These are phyloP conservation scores for Psittacula derbiana DNA, from an alignment of 2,797 vertebrate genomes.

Conservation along the genomic window DNA sequence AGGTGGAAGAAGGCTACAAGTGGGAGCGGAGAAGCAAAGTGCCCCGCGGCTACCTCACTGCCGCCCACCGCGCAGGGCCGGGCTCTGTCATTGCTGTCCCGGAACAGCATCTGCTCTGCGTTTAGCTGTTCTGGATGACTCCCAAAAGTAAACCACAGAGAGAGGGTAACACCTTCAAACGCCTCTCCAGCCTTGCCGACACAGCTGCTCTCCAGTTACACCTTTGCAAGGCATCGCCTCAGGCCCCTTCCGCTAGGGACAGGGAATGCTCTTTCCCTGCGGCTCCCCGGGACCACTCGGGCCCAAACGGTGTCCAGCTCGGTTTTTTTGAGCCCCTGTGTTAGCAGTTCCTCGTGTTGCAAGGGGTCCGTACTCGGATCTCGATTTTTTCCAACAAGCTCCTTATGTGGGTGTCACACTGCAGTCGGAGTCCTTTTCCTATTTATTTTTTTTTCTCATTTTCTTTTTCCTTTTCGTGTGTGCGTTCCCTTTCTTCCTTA, in stretches of 20 bases:
- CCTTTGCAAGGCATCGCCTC: accelerated
- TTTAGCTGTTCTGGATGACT: not conserved
- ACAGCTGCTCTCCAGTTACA: not conserved
- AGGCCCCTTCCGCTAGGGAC: not conserved
- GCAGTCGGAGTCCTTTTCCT: not conserved
- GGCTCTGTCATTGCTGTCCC: not conserved
- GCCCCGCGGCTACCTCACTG: not conserved
- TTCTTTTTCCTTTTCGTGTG: too few species aligned
- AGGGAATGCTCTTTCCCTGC: not conserved
- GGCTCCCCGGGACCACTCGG: not conserved
- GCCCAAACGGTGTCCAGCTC: not conserved
- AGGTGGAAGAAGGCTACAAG: not conserved
- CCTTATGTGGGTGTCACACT: accelerated
- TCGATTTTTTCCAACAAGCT: not conserved
- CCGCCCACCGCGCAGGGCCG: accelerated
- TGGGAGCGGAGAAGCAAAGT: too few species aligned
- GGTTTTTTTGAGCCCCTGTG: not conserved
- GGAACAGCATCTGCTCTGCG: accelerated
- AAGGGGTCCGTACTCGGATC: accelerated
- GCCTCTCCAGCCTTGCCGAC: not conserved
- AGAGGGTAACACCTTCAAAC: not conserved
- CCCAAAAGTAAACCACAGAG: not conserved
- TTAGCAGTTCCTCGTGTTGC: accelerated
- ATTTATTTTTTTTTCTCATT: too few species aligned
- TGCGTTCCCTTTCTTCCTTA: not conserved